Evolutionary conservation across 2,888 invertebrate species (phyloP).

Genomic region (Caenorhabditis virilis): DNA sequence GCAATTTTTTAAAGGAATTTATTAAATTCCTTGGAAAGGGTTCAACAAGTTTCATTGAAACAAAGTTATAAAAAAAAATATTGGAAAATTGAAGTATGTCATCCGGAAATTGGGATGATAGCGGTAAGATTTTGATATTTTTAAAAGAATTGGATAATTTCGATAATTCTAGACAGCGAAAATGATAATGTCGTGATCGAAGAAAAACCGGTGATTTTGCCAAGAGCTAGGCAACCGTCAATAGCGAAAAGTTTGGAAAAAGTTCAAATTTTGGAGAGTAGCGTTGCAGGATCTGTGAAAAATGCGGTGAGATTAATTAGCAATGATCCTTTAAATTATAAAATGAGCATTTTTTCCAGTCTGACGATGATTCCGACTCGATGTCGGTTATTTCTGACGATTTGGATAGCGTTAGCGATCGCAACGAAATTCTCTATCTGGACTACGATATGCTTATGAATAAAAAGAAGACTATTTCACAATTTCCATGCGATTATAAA

Average conservation of each 20-base stretch:
- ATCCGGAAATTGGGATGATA: conserved; percentile 37
- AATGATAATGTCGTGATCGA: conserved; percentile 51
- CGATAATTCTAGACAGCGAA: conserved; percentile 40
- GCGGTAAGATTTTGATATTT: conserved; percentile 24
- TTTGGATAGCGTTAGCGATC: conserved; percentile 38
- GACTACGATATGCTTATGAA: conserved; percentile 42
- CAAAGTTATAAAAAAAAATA: conserved; percentile 7
- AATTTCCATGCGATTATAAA: conserved; percentile 54
- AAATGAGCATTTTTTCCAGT: conserved; percentile 1
- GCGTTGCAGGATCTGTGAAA: conserved; percentile 48
- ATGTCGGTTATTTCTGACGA: conserved; percentile 41
- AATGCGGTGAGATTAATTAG: conserved; percentile 16
- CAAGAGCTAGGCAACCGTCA: conserved; percentile 50
- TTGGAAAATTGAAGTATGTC: too few species aligned
- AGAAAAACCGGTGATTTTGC: conserved; percentile 52
- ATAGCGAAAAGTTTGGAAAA: conserved; percentile 57
- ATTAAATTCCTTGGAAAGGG: conserved; percentile 29
- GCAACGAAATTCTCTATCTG: conserved; percentile 40
- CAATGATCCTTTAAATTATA: not conserved
- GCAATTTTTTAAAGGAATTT: conserved; percentile 14
- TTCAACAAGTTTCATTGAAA: conserved; percentile 39
- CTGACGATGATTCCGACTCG: conserved; percentile 43
- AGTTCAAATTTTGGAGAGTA: conserved; percentile 49
- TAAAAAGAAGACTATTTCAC: conserved; percentile 49
- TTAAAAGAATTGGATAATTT: not conserved